These are phyloP conservation scores for Pelobates cultripes DNA, from an alignment of 2,797 vertebrate species.

Conservation along the genomic window DNA sequence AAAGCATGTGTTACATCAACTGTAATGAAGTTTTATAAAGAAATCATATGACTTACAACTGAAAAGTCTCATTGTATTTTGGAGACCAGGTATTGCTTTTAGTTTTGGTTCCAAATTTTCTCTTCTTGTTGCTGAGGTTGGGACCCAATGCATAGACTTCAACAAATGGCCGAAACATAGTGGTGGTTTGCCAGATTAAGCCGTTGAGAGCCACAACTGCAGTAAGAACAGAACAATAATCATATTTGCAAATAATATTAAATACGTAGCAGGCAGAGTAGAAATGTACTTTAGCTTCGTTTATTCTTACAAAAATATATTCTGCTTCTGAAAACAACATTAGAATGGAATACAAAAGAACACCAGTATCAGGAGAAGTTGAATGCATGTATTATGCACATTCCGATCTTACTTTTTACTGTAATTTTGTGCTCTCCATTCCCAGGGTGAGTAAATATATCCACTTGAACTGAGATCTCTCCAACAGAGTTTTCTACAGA, in stretches of 20 bases:
- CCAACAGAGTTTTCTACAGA: constrained; percentile 86
- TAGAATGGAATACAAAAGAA: neutral
- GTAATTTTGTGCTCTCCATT: constrained; percentile 97
- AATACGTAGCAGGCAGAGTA: neutral
- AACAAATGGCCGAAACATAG: constrained; percentile 98
- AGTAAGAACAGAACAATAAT: constrained; percentile 10
- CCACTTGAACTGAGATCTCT: constrained; percentile 92
- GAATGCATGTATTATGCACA: neutral
- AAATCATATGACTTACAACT: constrained; percentile 85
- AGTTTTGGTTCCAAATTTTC: constrained; percentile 97
- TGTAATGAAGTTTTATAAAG: too few species aligned
- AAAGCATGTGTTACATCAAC: too few species aligned
- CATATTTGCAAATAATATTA: neutral
- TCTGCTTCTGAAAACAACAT: neutral
- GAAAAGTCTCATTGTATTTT: constrained; percentile 98
- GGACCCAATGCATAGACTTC: constrained; percentile 93
- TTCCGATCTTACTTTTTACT: constrained; percentile 79
- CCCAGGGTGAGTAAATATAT: constrained; percentile 89
- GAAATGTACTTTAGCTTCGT: neutral
- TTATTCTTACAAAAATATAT: neutral
- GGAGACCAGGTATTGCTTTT: constrained; percentile 99
- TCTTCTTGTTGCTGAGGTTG: constrained; percentile 90
- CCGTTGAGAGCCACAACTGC: constrained; percentile 91
- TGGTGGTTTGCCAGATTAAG: constrained; percentile 91
- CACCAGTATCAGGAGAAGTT: neutral